Evolutionary conservation across 2,113 vertebrate genomes (phyloP).

Genomic region (Cinclus cinclus): DNA sequence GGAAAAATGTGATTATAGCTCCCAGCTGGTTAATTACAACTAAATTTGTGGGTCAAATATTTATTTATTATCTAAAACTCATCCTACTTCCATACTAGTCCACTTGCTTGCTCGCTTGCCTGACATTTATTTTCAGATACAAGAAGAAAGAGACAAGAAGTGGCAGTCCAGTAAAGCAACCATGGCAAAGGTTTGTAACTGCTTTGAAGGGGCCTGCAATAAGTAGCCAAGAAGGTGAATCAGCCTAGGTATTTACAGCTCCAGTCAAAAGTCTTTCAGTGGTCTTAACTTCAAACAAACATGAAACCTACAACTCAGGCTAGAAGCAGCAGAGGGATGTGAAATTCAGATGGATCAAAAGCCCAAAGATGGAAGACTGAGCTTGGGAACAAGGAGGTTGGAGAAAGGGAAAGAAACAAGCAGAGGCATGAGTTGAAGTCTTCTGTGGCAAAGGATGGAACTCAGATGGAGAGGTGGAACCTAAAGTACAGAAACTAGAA

Average conservation of each 20-base stretch:
- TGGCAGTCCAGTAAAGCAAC: neutral
- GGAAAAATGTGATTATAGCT: neutral
- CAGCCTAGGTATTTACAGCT: neutral
- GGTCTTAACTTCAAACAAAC: neutral
- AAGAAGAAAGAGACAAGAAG: neutral
- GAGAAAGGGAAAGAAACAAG: neutral
- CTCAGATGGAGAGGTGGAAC: neutral
- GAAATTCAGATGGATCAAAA: neutral
- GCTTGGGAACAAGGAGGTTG: neutral
- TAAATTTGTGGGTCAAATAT: neutral
- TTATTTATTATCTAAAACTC: neutral
- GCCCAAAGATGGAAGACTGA: neutral
- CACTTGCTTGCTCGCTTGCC: neutral
- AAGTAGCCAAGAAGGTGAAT: neutral
- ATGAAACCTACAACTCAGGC: neutral
- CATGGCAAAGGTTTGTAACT: neutral
- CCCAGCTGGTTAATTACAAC: neutral
- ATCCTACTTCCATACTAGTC: neutral
- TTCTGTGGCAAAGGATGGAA: neutral
- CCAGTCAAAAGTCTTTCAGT: neutral
- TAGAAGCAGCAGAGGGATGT: neutral
- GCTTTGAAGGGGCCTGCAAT: neutral
- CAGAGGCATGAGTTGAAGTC: neutral
- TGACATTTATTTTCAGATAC: neutral
- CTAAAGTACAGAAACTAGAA: neutral